Percentiles rank a stretch among this genome's conserved stretches.
These are phyloP conservation scores for Drosophila flavopinicola DNA, from an alignment of 2,888 invertebrate species.

Conservation along the genomic window DNA sequence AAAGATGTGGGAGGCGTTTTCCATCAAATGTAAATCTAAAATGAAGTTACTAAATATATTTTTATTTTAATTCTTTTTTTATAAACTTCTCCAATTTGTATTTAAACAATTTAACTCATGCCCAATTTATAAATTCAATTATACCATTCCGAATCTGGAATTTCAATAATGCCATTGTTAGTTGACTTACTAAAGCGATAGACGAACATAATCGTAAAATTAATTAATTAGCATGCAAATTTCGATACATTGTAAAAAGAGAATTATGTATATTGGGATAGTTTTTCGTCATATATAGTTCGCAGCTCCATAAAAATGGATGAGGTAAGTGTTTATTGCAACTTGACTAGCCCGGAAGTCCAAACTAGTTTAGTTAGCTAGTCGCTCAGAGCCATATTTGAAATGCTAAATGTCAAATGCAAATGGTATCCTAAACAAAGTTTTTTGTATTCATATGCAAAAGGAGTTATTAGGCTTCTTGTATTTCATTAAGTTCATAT, in stretches of 20 bases:
- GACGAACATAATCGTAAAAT: neutral
- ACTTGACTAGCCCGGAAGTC: conserved; percentile 16
- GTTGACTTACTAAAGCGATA: neutral
- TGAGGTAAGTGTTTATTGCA: conserved; percentile 36
- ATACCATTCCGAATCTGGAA: neutral
- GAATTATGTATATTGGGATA: neutral
- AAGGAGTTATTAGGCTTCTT: neutral
- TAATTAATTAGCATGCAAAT: conserved; percentile 16
- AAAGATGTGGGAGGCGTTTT: too few relatives aligned
- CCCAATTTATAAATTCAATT: neutral
- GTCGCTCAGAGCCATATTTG: neutral
- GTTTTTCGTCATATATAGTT: conserved; percentile 23
- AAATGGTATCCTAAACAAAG: neutral
- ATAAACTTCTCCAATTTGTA: too few relatives aligned
- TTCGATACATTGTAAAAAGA: conserved; percentile 26
- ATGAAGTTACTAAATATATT: too few relatives aligned
- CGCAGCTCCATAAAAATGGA: conserved; percentile 21
- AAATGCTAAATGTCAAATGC: conserved; percentile 23
- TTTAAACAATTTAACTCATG: neutral
- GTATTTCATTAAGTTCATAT: neutral
- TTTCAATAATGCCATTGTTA: neutral
- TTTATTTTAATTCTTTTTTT: too few relatives aligned
- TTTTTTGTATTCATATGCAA: neutral
- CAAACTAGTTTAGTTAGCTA: conserved; percentile 22
- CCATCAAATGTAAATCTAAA: too few relatives aligned